Evolutionary conservation across 2,113 vertebrate genomes (phyloP).

Genomic region (Xiphias gladius): DNA sequence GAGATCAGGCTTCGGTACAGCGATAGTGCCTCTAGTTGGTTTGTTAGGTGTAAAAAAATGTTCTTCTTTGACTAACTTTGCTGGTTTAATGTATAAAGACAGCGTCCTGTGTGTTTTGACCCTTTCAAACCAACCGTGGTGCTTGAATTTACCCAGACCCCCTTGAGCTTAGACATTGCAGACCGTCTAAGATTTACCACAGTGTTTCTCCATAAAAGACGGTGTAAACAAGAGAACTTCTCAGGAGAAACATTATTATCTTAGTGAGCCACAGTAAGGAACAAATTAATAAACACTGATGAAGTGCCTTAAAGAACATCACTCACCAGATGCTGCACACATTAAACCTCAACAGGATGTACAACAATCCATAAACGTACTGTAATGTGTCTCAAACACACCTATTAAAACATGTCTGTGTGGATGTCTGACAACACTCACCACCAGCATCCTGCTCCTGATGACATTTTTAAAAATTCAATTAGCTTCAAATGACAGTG

Average conservation of each 20-base stretch:
- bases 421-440: background rate
- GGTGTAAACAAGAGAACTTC: background rate
- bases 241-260: background rate
- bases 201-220: background rate
- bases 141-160: too few relatives aligned
- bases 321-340: background rate
- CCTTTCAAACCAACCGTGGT: too few relatives aligned
- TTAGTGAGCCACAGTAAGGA: background rate
- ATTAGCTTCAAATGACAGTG: conserved; percentile 5
- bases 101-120: too few relatives aligned
- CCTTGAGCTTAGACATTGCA: too few relatives aligned
- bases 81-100: too few relatives aligned
- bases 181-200: background rate
- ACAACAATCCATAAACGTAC: background rate
- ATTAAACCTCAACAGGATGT: background rate
- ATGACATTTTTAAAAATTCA: conserved; percentile 9
- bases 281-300: background rate
- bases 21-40: too few relatives aligned
- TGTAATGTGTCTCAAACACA: background rate
- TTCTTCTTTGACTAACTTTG: too few relatives aligned
- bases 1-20: too few relatives aligned
- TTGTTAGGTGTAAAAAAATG: too few relatives aligned
- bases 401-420: background rate
- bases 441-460: background rate
- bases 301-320: background rate